Evolutionary conservation across 2,113 vertebrate species (phyloP).

Genomic region (Pteronura brasiliensis): DNA sequence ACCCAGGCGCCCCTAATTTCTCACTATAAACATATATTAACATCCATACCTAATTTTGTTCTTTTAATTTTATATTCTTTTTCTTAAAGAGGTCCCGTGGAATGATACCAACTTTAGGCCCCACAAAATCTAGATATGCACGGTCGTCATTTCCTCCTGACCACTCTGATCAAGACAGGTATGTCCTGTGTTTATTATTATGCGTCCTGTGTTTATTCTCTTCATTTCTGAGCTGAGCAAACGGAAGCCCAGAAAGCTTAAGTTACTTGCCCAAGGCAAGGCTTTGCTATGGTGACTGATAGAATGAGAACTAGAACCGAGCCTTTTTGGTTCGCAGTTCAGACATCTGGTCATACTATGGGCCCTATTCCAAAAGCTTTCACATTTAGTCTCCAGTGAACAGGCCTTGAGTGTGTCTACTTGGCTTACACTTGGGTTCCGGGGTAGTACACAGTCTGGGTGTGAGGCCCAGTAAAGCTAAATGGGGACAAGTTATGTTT

Average conservation of each 20-base stretch:
- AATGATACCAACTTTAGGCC: background rate
- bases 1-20: background rate
- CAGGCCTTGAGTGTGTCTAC: background rate
- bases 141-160: background rate
- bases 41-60: background rate
- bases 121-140: background rate
- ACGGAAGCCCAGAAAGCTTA: background rate
- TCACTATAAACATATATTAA: background rate
- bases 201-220: background rate
- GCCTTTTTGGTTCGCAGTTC: background rate
- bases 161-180: background rate
- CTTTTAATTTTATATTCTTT: conserved; percentile 8
- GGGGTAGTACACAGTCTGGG: background rate
- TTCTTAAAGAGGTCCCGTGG: background rate
- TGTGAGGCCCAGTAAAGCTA: background rate
- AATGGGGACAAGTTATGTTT: background rate
- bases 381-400: background rate
- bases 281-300: background rate
- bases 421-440: background rate
- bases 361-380: background rate
- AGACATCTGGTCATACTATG: background rate
- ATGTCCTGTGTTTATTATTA: too few relatives aligned
- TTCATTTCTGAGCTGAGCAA: background rate
- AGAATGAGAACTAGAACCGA: background rate
- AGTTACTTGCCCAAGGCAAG: background rate